These are phyloP conservation scores for Oxytorus armatus DNA, from an alignment of 2,888 invertebrate species.

Conservation along the genomic window DNA sequence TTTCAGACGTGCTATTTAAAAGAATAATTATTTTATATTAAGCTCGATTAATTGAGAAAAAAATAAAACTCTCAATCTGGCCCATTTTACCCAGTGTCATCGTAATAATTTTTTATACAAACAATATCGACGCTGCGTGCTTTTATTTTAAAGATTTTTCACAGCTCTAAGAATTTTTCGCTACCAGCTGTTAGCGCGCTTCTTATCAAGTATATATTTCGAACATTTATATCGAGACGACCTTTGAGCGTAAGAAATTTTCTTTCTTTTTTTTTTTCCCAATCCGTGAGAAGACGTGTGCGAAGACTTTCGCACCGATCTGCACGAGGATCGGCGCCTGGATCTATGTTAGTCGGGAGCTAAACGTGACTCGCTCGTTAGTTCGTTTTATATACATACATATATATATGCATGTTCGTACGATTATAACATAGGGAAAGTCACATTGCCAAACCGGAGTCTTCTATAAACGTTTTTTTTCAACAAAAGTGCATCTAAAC, in stretches of 20 bases:
- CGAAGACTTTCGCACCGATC: conserved; percentile 67
- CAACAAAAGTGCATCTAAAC: conserved; percentile 32
- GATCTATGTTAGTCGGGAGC: conserved; percentile 48
- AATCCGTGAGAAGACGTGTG: conserved; percentile 65
- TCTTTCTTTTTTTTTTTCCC: conserved; percentile 71
- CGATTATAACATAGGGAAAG: conserved; percentile 25
- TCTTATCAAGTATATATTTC: conserved; percentile 10
- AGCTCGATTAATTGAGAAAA: no score
- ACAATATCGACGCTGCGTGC: no score
- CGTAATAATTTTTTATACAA: no score
- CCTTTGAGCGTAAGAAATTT: no score
- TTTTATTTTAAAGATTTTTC: neutral
- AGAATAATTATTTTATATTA: neutral
- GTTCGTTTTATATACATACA: conserved; percentile 29
- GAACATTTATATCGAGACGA: conserved; percentile 23
- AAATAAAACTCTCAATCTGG: no score
- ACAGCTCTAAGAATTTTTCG: neutral
- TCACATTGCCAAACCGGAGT: conserved; percentile 23
- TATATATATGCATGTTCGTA: conserved; percentile 21
- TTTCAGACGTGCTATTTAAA: no score
- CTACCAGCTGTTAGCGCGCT: neutral
- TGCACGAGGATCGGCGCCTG: conserved; percentile 33
- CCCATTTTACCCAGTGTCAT: no score
- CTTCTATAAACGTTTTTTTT: conserved; percentile 18
- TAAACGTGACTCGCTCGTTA: conserved; percentile 54